Conservation (phyloP, 2,888 invertebrate species). For the Bibio marci region DNA sequence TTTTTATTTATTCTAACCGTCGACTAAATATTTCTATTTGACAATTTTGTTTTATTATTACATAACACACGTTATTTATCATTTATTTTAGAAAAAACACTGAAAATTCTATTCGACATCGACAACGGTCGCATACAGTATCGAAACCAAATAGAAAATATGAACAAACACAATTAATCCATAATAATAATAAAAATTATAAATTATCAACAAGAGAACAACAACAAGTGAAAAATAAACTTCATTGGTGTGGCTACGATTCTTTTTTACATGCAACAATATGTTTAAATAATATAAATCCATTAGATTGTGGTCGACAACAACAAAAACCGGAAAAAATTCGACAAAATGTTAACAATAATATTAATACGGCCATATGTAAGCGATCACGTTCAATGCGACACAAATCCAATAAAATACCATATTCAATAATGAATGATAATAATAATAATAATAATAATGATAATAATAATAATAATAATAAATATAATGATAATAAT, state of each 20-base stretch:
- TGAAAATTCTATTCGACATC: conserved; percentile 25
- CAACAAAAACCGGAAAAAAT: no score
- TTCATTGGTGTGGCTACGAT: conserved; percentile 36
- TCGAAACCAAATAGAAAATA: conserved; percentile 22
- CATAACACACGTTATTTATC: not conserved
- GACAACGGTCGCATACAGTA: conserved; percentile 29
- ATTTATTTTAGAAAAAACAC: conserved; percentile 38
- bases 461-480: not conserved
- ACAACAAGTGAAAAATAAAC: conserved; percentile 31
- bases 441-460: not conserved
- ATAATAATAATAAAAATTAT: conserved; percentile 9
- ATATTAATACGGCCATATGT: not conserved
- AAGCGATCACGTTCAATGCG: no score
- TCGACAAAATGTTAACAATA: no score
- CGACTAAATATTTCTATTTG: not conserved
- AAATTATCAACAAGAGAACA: conserved; percentile 13
- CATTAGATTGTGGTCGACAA: no score
- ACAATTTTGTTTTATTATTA: not conserved
- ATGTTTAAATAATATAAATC: conserved; percentile 29
- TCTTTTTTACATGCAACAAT: conserved; percentile 45
- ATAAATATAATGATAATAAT: no score
- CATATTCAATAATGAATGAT: not conserved
- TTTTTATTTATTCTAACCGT: not conserved
- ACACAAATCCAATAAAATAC: no score
- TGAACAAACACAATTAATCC: conserved; percentile 11